A percentile compares a stretch with the other conserved stretches of the same genome.
phyloP scores from a whole-genome alignment of 37 sponge, comb jelly and placozoan genomes.

The Chondrilla cf. caribensis region DNA sequence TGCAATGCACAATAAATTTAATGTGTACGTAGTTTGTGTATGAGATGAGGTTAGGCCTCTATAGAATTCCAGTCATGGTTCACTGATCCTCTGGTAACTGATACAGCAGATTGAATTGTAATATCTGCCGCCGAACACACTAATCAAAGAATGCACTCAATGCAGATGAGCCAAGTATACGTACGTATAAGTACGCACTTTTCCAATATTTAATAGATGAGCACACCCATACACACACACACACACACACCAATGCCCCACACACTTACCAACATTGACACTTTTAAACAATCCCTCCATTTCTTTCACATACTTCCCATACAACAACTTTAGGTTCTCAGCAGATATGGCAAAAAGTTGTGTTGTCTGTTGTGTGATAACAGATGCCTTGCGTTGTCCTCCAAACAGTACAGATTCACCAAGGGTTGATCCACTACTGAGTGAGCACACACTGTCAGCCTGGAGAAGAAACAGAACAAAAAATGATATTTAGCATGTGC shows the following conservation, averaged over 20 bases:
- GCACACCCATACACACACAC: not conserved
- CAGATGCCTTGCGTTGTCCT: not conserved
- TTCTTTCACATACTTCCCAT: not conserved
- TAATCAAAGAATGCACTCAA: no score
- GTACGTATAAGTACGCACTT: no score
- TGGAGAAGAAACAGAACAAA: not conserved
- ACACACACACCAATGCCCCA: not conserved
- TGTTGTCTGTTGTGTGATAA: slow-evolving; percentile 27
- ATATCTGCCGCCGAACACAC: no score
- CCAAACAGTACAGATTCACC: slow-evolving; percentile 70
- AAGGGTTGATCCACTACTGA: slow-evolving; percentile 54
- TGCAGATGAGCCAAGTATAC: no score
- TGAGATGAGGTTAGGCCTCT: no score
- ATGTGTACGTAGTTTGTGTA: no score
- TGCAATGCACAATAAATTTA: no score
- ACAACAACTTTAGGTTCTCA: not conserved
- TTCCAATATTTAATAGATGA: not conserved
- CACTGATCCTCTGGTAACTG: no score
- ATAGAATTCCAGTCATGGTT: no score
- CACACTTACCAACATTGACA: not conserved
- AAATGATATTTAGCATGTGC: not conserved
- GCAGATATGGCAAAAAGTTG: not conserved
- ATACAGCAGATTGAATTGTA: no score
- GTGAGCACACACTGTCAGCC: slow-evolving; percentile 44
- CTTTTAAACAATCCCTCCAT: not conserved